Evolutionary conservation across 2,113 vertebrate species (phyloP), one percentile per base, ranked within the genome.

Genomic region (Phylloscopus trochiloides): DNA sequence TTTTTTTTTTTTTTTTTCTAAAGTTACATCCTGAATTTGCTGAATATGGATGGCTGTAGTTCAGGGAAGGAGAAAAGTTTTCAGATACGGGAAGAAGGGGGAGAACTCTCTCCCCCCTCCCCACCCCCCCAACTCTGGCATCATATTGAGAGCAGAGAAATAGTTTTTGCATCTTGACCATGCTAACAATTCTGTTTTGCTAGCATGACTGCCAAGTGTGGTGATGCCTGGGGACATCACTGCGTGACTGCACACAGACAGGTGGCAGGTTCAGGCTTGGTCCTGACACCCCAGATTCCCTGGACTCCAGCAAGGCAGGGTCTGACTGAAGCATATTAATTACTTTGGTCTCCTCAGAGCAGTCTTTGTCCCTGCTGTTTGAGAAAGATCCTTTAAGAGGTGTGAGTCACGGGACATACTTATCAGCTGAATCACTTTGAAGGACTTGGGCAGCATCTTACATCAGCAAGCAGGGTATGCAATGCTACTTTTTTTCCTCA

Each of bases 281-380:
- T 76, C 42, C 34, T 29, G 26, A 42, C 4, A 5, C 25, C 18
- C 13, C 51, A 34, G 40, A 45, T 48, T 42, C 57, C 31, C 75
- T 22, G 54, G 42, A 28, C 28, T 29, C 48, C 50, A 50, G 54
- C 0, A 1, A 68, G 54, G 62, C 54, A 79, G 50, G 54, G 50
- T 29, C 52, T 14, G 2, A 68, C 16, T 0, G 0, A 45, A 10
- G 15, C 0, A 0, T 4, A 15, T 16, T 10, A 57, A 18, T 11
- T 7, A 42, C 38, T 58, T 63, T 9, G 18, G 21, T 28, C 43
- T 21, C 31, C 34, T 38, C 68, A 58, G 51, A 70, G 84, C 38
- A 54, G 40, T 5, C 73, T 59, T 74, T 48, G 66, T 57, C 52
- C 43, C 81, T 40, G 45, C 12, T 59, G n/a, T 17, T 63, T 21